phyloP scores from a whole-genome alignment of 35 echinoderm and acorn worm species.

The Chiridota heheva region DNA sequence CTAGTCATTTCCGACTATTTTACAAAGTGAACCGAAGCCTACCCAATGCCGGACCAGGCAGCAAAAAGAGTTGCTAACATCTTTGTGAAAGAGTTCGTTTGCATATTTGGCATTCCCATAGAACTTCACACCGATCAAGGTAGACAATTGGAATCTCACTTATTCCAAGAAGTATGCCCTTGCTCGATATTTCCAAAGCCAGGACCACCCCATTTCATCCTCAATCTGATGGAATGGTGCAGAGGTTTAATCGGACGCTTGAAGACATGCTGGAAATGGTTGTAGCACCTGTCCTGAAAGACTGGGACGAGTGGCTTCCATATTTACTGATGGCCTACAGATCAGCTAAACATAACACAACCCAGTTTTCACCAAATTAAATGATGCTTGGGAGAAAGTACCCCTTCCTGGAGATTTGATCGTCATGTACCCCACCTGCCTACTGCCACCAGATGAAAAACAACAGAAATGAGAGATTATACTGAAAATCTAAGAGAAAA shows the following conservation, averaged over 20 bases:
- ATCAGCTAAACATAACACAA: neutral
- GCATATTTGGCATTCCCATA: conserved; percentile 44
- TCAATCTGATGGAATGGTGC: conserved; percentile 46
- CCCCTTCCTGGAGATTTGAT: no score
- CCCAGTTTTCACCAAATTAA: neutral
- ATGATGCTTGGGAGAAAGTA: conserved; percentile 25
- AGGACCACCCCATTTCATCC: conserved; percentile 42
- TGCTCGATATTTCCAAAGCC: conserved; percentile 24
- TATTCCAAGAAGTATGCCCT: conserved; percentile 29
- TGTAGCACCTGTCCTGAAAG: neutral
- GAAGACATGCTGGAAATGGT: conserved; percentile 26
- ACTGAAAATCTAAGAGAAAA: no score
- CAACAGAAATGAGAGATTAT: no score
- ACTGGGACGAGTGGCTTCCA: conserved; percentile 40
- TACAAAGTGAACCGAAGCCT: conserved; percentile 15
- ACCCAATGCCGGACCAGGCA: conserved; percentile 3
- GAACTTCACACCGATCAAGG: conserved; percentile 64
- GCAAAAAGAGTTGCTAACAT: conserved; percentile 34
- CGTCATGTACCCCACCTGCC: no score
- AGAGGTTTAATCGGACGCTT: conserved; percentile 46
- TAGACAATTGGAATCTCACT: conserved; percentile 36
- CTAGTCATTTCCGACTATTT: conserved; percentile 26
- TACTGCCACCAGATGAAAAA: no score
- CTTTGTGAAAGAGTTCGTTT: conserved; percentile 32
- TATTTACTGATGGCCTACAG: neutral